Evolutionary conservation across 2,888 invertebrate species (phyloP).

Genomic region (Onthophagus sagittarius): DNA sequence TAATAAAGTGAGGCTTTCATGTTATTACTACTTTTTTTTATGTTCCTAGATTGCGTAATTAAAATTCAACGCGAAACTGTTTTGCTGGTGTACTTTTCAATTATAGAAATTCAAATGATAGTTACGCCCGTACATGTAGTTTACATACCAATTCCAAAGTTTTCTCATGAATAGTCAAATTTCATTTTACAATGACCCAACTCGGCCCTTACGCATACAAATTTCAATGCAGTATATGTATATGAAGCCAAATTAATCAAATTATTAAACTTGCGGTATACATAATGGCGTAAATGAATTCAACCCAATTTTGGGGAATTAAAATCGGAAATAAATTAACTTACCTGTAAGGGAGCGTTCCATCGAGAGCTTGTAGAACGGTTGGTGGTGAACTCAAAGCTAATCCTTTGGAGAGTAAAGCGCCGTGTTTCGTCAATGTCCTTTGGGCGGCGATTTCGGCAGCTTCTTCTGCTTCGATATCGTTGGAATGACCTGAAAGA

Average conservation of each 20-base stretch:
- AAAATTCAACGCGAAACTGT: neutral
- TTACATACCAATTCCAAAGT: neutral
- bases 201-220: neutral
- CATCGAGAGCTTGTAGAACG: slow-evolving; percentile 86
- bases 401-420: slow-evolving; percentile 82
- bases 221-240: neutral
- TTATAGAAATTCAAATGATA: neutral
- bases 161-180: neutral
- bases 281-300: too few species aligned
- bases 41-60: neutral
- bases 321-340: slow-evolving; percentile 36
- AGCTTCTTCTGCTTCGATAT: slow-evolving; percentile 56
- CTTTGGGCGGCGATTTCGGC: slow-evolving; percentile 67
- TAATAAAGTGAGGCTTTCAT: neutral
- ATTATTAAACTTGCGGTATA: neutral
- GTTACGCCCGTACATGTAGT: neutral
- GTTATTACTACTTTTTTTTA: neutral
- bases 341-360: slow-evolving; percentile 78
- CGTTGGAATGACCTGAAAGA: slow-evolving; percentile 53
- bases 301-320: too few species aligned
- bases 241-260: neutral
- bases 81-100: neutral
- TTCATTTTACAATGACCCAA: neutral
- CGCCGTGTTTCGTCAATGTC: slow-evolving; percentile 58
- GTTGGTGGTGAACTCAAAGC: slow-evolving; percentile 83